These are phyloP conservation scores for Sebastes matsubarae DNA, from an alignment of 2,797 vertebrate genomes.

Conservation along the genomic window DNA sequence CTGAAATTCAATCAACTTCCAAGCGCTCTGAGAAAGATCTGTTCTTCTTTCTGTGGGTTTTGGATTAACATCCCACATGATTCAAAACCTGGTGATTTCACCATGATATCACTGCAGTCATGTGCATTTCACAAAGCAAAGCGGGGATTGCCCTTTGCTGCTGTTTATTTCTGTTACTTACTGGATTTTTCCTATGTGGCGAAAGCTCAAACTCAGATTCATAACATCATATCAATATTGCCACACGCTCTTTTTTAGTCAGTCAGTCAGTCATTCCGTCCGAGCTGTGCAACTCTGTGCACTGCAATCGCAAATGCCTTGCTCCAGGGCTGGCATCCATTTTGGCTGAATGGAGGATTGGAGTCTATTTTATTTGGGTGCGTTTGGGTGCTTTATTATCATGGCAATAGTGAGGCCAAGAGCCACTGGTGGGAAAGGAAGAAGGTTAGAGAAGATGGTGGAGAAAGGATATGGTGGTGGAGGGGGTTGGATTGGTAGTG, in stretches of 20 bases:
- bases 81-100: slow-evolving; percentile 41
- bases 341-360: slow-evolving; percentile 18
- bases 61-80: slow-evolving; percentile 21
- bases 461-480: slow-evolving; percentile 40
- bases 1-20: slow-evolving; percentile 28
- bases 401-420: slow-evolving; percentile 58
- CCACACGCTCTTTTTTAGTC: slow-evolving; percentile 12
- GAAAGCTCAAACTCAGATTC: slow-evolving; percentile 12
- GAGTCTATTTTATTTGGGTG: slow-evolving; percentile 44
- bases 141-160: slow-evolving; percentile 13
- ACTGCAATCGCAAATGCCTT: background rate
- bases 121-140: slow-evolving; percentile 9
- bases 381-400: slow-evolving; percentile 56
- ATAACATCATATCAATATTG: slow-evolving; percentile 15
- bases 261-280: slow-evolving; percentile 7
- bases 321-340: slow-evolving; percentile 11
- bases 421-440: slow-evolving; percentile 33
- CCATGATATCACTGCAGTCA: slow-evolving; percentile 18
- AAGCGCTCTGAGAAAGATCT: background rate
- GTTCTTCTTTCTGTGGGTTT: background rate
- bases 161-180: slow-evolving; percentile 11
- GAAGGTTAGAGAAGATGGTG: slow-evolving; percentile 20
- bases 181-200: background rate
- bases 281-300: background rate
- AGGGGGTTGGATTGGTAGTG: slow-evolving; percentile 23